Conservation (phyloP, 1,140 invertebrate species). For the Coptotermes formosanus region DNA sequence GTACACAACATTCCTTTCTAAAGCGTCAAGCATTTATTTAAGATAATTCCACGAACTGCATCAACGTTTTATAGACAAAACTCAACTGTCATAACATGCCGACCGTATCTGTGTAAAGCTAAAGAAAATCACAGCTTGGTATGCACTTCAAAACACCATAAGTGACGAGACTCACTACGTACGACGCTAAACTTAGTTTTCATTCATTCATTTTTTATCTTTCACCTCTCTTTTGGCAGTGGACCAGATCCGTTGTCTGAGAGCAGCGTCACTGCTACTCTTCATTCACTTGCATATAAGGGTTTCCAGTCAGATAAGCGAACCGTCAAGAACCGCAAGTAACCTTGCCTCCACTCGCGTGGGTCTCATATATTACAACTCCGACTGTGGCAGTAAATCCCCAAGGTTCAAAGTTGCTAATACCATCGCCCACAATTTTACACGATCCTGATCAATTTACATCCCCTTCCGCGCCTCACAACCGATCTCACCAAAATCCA, state of each 20-base stretch:
- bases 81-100: not conserved
- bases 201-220: not conserved
- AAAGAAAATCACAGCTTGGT: not conserved
- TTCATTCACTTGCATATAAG: not conserved
- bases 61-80: not conserved
- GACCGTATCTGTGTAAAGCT: not conserved
- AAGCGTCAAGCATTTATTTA: constrained; percentile 1
- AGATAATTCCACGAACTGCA: not conserved
- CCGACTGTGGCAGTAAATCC: too few species aligned
- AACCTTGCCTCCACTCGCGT: too few species aligned
- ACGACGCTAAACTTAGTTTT: not conserved
- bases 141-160: not conserved
- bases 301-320: not conserved
- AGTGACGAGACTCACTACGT: not conserved
- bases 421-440: too few species aligned
- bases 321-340: too few species aligned
- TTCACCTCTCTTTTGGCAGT: not conserved
- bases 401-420: too few species aligned
- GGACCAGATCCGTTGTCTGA: not conserved
- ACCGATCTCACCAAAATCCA: too few species aligned
- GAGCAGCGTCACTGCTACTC: not conserved
- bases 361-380: too few species aligned
- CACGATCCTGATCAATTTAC: too few species aligned
- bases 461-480: too few species aligned
- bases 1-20: not conserved